Base-by-base conservation (phyloP, 2,888 invertebrate species). In the Stomorhina lunata region DNA sequence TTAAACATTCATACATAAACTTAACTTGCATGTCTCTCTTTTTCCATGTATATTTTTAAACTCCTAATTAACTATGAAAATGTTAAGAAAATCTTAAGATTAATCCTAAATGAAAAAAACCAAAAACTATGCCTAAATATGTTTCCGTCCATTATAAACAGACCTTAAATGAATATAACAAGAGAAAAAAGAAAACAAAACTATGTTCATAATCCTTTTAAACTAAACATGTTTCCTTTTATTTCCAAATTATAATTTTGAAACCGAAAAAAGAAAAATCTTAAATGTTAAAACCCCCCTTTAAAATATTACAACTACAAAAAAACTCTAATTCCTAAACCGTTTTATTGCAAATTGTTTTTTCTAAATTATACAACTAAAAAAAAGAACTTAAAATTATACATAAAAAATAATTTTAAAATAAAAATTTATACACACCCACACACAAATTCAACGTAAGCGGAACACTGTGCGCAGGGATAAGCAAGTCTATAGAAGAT, bases 111-210 rank as follows among this genome's bases (percentile, higher is more conserved):
- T n/a, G n/a, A n/a, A n/a, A 34, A 69, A 68, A 61, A 37, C 71
- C 73, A 76, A 84, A 78, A 80, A 80, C 78, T 77, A 89, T 88
- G 89, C 89, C 89, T 89, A 90, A 83, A 90, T 90, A 89, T 90
- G 88, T 90, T 90, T 90, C 90, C 90, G 90, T 90, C 90, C 90
- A 90, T 90, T 90, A 90, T 90, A 90, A 90, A 88, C 90, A 90
- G 90, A 90, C 90, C 90, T 90, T 90, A 90, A 90, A 88, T 88
- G 86, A 88, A 89, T 89, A 86, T 89, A 88, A 86, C 87, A 34
- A n/a, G n/a, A n/a, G 63, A 69, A 76, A 71, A 57, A 53, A 43
- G 12, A 22, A 55, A 66, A 25, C 29, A 22, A 43, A 72, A n/a
- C 53, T 81, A 77, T 81, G 72, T 61, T 77, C 77, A 53, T 43